A percentile compares a stretch with the other conserved stretches of the same genome.
Conservation (phyloP, 2,797 vertebrate species). For the Fratercula arctica region DNA sequence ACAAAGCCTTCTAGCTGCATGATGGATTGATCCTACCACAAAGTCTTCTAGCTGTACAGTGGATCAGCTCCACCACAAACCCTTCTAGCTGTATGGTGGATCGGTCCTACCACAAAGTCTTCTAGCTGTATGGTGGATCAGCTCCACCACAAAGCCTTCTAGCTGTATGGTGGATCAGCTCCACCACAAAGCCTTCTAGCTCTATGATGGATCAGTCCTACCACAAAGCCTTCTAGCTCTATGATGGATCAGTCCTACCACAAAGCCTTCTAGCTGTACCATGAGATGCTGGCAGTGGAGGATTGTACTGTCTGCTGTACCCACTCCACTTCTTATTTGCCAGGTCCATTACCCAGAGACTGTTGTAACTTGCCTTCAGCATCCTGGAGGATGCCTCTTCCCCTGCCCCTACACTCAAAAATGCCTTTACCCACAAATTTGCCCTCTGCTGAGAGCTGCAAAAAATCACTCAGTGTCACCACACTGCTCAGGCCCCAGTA, state of each 20-base stretch:
- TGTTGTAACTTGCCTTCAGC: background rate
- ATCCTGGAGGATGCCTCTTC: background rate
- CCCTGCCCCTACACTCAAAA: background rate
- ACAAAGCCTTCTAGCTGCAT: background rate
- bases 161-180: background rate
- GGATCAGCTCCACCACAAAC: background rate
- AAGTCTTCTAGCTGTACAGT: background rate
- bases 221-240: background rate
- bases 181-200: background rate
- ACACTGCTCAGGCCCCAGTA: accelerated
- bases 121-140: no score
- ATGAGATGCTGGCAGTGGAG: no score
- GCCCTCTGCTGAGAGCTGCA: background rate
- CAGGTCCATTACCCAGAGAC: background rate
- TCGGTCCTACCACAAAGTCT: background rate
- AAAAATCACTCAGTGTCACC: background rate
- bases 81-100: accelerated
- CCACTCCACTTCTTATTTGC: background rate
- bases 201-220: accelerated
- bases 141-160: background rate
- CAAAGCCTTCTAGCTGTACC: background rate
- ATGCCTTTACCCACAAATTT: background rate
- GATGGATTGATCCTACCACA: background rate
- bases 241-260: background rate
- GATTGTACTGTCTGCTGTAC: background rate